These are phyloP conservation scores for Drosophila mulleri DNA, from an alignment of 2,888 invertebrate genomes.

Conservation along the genomic window DNA sequence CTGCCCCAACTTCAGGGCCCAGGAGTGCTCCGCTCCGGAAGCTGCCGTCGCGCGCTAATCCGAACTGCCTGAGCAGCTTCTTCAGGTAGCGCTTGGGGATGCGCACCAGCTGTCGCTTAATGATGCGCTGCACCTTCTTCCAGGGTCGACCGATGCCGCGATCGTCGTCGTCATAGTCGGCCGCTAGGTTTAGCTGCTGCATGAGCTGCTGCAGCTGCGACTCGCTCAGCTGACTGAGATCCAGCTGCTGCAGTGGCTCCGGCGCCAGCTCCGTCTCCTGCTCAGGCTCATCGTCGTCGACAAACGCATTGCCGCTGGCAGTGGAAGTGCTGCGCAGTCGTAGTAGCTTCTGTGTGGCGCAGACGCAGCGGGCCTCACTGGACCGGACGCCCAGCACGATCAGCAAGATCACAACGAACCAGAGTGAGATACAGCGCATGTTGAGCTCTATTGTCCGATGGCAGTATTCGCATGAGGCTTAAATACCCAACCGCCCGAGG, in stretches of 20 bases:
- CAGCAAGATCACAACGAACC: slow-evolving; percentile 21
- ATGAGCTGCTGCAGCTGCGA: slow-evolving; percentile 50
- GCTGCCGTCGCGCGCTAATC: slow-evolving; percentile 53
- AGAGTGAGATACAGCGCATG: slow-evolving; percentile 23
- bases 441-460: slow-evolving; percentile 4
- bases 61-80: slow-evolving; percentile 59
- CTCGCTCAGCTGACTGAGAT: slow-evolving; percentile 56
- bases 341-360: slow-evolving; percentile 23
- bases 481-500: slow-evolving; percentile 33
- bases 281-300: background rate
- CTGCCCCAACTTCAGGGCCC: background rate
- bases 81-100: slow-evolving; percentile 68
- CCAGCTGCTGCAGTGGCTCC: slow-evolving; percentile 36
- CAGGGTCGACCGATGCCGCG: slow-evolving; percentile 68
- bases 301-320: background rate
- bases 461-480: slow-evolving; percentile 12
- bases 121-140: slow-evolving; percentile 67
- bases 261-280: slow-evolving; percentile 16
- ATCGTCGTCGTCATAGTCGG: slow-evolving; percentile 41
- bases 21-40: background rate
- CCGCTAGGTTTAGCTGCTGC: slow-evolving; percentile 40
- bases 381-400: background rate
- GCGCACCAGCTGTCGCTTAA: slow-evolving; percentile 65
- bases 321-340: slow-evolving; percentile 24
- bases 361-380: slow-evolving; percentile 21